phyloP scores from a whole-genome alignment of 2,797 vertebrate genomes.

The Anguilla obscura region DNA sequence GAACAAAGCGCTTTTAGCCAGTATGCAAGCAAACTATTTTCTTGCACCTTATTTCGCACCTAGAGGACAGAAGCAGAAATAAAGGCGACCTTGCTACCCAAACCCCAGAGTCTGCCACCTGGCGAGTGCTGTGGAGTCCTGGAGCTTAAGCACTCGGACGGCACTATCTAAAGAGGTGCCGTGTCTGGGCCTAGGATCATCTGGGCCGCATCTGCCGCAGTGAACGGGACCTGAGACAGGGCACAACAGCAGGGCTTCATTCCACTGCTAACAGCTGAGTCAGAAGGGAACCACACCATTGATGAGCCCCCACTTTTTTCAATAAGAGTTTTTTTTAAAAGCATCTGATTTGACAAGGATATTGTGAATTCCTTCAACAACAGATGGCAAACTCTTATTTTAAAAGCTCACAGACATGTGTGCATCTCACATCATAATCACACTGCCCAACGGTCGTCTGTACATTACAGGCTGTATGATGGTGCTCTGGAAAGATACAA shows the following conservation, averaged over 20 bases:
- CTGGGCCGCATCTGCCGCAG: not conserved
- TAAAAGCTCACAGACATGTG: not conserved
- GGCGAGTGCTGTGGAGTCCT: not conserved
- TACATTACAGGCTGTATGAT: not conserved
- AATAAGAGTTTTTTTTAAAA: not conserved
- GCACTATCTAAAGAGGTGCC: not conserved
- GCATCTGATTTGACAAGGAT: not conserved
- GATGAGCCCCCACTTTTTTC: not conserved
- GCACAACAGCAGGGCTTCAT: not conserved
- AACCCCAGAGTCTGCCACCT: not conserved
- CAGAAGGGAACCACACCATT: not conserved
- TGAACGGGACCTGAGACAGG: not conserved
- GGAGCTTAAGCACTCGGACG: not conserved
- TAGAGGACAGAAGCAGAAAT: not conserved
- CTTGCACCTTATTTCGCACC: not conserved
- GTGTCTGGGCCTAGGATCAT: not conserved
- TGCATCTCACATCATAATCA: not conserved
- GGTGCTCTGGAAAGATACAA: not conserved
- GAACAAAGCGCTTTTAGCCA: not conserved
- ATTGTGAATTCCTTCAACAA: not conserved
- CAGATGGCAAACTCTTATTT: not conserved
- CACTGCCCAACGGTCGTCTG: not conserved
- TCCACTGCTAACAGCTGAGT: not conserved
- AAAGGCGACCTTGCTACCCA: not conserved
- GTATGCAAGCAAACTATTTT: not conserved